Evolutionary conservation across 2,888 invertebrate genomes (phyloP).

Genomic region (Leistus spinibarbis): DNA sequence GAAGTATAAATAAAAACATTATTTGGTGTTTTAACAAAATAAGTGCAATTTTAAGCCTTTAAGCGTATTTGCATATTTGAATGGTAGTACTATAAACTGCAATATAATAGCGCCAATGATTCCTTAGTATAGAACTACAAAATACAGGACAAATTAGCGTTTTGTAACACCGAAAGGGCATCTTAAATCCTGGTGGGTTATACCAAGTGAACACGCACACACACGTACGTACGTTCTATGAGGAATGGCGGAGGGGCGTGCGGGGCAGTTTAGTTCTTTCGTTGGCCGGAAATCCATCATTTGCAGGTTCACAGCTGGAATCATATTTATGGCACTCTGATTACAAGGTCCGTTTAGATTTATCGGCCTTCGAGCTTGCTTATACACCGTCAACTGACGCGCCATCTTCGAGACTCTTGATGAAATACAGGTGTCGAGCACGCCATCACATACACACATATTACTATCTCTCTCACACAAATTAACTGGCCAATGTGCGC

Average conservation of each 20-base stretch:
- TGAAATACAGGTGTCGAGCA: constrained; percentile 17
- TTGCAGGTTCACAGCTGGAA: constrained; percentile 15
- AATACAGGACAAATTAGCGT: not conserved
- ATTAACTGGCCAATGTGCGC: not conserved
- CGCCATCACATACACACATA: not conserved
- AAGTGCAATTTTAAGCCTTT: too few relatives aligned
- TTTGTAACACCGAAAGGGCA: not conserved
- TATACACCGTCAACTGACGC: constrained; percentile 10
- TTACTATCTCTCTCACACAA: not conserved
- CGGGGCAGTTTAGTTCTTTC: not conserved
- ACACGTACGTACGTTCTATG: not conserved
- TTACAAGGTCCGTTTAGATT: constrained; percentile 15
- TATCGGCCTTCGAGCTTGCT: constrained; percentile 3
- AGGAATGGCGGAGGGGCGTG: not conserved
- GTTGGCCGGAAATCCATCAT: constrained; percentile 16
- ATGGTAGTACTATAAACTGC: too few relatives aligned
- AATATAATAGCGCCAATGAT: too few relatives aligned
- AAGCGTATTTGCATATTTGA: too few relatives aligned
- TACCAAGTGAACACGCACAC: not conserved
- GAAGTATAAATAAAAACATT: too few relatives aligned
- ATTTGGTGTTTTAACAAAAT: too few relatives aligned
- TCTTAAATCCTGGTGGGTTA: not conserved
- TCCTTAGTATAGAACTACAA: too few relatives aligned
- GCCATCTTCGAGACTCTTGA: constrained; percentile 5
- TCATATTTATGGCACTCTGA: constrained; percentile 17